Conservation (phyloP, 2,113 vertebrate genomes). For the Cephalopterus ornatus region DNA sequence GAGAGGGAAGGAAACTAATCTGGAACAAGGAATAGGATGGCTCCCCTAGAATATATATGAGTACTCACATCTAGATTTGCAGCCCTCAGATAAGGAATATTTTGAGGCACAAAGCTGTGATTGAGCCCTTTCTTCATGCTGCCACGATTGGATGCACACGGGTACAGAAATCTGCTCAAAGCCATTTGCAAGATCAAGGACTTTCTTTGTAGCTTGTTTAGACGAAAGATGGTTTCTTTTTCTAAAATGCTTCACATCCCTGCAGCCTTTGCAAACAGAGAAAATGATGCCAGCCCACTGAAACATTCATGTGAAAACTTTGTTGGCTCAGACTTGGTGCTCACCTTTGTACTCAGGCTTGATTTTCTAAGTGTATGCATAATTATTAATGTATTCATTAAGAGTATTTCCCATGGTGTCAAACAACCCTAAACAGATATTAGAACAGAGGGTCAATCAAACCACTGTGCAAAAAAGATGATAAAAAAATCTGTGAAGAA, state of each 20-base stretch:
- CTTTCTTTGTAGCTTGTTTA: neutral
- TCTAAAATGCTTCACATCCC: neutral
- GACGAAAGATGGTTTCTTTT: neutral
- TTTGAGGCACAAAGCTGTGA: neutral
- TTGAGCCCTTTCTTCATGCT: neutral
- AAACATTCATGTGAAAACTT: neutral
- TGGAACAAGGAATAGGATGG: neutral
- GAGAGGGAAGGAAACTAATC: neutral
- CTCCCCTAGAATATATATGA: neutral
- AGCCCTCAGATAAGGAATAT: neutral
- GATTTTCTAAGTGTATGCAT: neutral
- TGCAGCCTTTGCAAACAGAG: neutral
- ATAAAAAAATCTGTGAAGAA: neutral
- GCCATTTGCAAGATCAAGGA: neutral
- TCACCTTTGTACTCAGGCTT: neutral
- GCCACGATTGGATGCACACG: rapidly evolving
- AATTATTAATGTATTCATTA: slow-evolving; percentile 8
- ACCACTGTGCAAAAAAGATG: neutral
- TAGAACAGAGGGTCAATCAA: neutral
- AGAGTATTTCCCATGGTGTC: neutral
- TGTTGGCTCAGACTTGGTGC: neutral
- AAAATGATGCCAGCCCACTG: neutral
- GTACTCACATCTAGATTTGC: neutral
- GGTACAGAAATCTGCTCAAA: neutral
- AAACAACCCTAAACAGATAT: neutral